Evolutionary conservation across 2,888 invertebrate species (phyloP).

Genomic region (Panzeria rudis): DNA sequence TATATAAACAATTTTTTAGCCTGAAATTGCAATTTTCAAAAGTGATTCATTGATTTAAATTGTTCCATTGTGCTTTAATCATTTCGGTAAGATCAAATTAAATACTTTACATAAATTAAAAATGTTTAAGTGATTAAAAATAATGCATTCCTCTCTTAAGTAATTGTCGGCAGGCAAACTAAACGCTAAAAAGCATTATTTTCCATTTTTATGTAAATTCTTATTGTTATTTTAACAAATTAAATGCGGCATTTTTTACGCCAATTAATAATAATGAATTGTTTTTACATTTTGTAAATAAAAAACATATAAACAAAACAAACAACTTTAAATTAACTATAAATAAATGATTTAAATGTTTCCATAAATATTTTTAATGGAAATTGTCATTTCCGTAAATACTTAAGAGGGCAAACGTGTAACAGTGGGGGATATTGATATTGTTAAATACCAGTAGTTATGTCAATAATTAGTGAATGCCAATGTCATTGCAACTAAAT

Average conservation of each 20-base stretch:
- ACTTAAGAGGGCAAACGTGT: neutral
- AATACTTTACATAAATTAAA: neutral
- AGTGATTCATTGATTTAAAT: constrained; percentile 3
- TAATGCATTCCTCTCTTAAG: neutral
- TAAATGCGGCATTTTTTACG: constrained; percentile 42
- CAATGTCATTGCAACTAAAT: constrained; percentile 55
- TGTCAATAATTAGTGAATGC: constrained; percentile 58
- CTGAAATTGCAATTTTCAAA: neutral
- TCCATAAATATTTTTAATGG: constrained; percentile 41
- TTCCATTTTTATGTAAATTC: constrained; percentile 18
- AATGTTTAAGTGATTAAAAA: constrained; percentile 7
- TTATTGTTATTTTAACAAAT: constrained; percentile 29
- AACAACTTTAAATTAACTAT: constrained; percentile 16
- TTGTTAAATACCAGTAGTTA: constrained; percentile 11
- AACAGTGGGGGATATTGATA: neutral
- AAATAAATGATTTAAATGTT: constrained; percentile 41
- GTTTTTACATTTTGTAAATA: constrained; percentile 12
- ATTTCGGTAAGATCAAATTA: neutral
- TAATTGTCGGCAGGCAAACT: constrained; percentile 17
- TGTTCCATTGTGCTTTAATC: neutral
- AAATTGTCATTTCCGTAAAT: constrained; percentile 43
- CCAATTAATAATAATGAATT: constrained; percentile 29
- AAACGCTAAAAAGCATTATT: neutral
- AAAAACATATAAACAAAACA: neutral
- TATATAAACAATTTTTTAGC: no score